phyloP scores from a whole-genome alignment of 2,113 vertebrate species.

The Dissostichus mawsoni region DNA sequence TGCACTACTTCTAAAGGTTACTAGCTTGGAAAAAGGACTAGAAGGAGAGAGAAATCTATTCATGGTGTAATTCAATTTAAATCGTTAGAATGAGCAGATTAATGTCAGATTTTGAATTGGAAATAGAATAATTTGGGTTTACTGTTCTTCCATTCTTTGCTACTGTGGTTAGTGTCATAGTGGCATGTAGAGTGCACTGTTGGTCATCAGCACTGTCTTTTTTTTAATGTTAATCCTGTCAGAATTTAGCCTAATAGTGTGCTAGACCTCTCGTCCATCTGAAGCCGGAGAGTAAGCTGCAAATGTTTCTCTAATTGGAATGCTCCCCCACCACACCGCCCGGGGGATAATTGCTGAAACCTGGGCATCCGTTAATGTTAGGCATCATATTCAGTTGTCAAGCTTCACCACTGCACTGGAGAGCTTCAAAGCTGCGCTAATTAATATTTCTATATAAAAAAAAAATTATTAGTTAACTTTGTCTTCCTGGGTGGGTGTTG shows the following conservation, averaged over 20 bases:
- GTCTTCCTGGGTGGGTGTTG: background rate
- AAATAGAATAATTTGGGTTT: background rate
- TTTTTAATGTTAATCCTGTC: conserved; percentile 38
- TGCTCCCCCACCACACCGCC: background rate
- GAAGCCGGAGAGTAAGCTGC: conserved; percentile 5
- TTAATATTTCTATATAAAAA: background rate
- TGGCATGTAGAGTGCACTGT: background rate
- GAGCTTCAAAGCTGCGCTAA: background rate
- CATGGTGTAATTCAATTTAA: background rate
- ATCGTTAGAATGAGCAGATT: background rate
- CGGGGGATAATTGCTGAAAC: conserved; percentile 10
- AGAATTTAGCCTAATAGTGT: conserved; percentile 21
- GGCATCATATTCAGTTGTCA: background rate
- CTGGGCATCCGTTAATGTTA: background rate
- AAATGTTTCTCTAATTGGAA: conserved; percentile 47
- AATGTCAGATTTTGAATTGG: background rate
- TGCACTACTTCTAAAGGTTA: conserved; percentile 48
- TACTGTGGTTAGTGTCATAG: conserved; percentile 8
- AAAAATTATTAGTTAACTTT: background rate
- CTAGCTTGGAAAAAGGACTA: conserved; percentile 33
- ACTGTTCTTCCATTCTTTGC: background rate
- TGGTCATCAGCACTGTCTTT: conserved; percentile 13
- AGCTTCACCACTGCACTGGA: background rate
- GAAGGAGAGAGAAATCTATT: conserved; percentile 10
- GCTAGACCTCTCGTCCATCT: conserved; percentile 21